Evolutionary conservation across 1,140 invertebrate species (phyloP).

Genomic region (Sarcophaga peregrina): DNA sequence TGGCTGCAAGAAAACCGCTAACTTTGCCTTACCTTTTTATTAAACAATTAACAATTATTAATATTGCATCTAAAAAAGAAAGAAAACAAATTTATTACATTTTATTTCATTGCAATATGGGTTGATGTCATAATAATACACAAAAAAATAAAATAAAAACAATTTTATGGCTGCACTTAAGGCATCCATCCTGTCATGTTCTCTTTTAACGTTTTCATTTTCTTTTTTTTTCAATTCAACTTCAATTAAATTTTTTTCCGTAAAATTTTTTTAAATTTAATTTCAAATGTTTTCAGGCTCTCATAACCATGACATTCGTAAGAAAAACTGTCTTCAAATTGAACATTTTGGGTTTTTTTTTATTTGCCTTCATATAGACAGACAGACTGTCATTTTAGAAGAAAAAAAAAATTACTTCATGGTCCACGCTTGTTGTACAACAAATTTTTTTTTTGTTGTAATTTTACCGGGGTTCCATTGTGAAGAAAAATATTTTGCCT

Average conservation of each 20-base stretch:
- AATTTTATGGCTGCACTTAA: not conserved
- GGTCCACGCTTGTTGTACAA: too few relatives aligned
- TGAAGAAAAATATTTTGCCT: too few relatives aligned
- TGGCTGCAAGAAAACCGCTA: not conserved
- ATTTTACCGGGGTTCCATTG: too few relatives aligned
- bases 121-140: not conserved
- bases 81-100: not conserved
- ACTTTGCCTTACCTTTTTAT: not conserved
- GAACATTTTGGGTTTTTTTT: not conserved
- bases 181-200: not conserved
- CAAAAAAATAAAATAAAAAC: not conserved
- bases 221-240: not conserved
- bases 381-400: too few relatives aligned
- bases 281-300: not conserved
- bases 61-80: not conserved
- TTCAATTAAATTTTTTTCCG: not conserved
- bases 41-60: constrained; percentile 2
- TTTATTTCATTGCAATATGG: not conserved
- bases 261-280: not conserved
- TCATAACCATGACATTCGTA: not conserved
- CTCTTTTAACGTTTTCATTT: not conserved
- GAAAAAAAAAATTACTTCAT: too few relatives aligned
- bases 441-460: too few relatives aligned
- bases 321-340: not conserved
- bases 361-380: not conserved